phyloP scores from a whole-genome alignment of 1,140 invertebrate species.

The Drosophila navojoa region DNA sequence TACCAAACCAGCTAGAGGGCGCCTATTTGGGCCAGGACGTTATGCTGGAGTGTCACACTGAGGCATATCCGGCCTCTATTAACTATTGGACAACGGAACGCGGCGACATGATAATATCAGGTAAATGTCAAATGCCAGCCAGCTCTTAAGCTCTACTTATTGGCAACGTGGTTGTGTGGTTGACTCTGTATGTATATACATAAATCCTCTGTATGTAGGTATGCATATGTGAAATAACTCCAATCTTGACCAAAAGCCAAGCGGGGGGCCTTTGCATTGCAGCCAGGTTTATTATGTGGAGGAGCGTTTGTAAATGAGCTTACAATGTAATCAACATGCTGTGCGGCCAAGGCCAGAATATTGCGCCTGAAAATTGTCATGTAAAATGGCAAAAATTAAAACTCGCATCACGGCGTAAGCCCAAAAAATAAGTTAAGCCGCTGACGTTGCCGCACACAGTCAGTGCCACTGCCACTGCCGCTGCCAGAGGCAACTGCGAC shows the following conservation, averaged over 20 bases:
- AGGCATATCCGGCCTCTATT: conserved; percentile 94
- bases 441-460: conserved; percentile 19
- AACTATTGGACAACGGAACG: conserved; percentile 94
- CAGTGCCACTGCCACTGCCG: conserved; percentile 3
- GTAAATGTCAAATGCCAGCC: conserved; percentile 86
- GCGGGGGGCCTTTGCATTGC: conserved; percentile 15
- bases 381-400: conserved; percentile 56
- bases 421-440: conserved; percentile 44
- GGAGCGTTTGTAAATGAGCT: conserved; percentile 66
- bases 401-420: conserved; percentile 37
- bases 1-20: conserved; percentile 93
- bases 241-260: not conserved
- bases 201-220: too few relatives aligned
- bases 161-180: conserved; percentile 6
- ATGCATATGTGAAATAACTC: conserved; percentile 12
- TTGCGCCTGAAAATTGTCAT: conserved; percentile 50
- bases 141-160: conserved; percentile 43
- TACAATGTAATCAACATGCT: conserved; percentile 68
- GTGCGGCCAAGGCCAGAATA: conserved; percentile 16
- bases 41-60: conserved; percentile 92
- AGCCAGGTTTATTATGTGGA: conserved; percentile 56
- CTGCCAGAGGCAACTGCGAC: not conserved
- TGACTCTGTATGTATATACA: conserved; percentile 6
- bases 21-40: conserved; percentile 93
- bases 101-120: conserved; percentile 94